Conservation (phyloP, 1,140 invertebrate species). For the Drosophila asahinai region DNA sequence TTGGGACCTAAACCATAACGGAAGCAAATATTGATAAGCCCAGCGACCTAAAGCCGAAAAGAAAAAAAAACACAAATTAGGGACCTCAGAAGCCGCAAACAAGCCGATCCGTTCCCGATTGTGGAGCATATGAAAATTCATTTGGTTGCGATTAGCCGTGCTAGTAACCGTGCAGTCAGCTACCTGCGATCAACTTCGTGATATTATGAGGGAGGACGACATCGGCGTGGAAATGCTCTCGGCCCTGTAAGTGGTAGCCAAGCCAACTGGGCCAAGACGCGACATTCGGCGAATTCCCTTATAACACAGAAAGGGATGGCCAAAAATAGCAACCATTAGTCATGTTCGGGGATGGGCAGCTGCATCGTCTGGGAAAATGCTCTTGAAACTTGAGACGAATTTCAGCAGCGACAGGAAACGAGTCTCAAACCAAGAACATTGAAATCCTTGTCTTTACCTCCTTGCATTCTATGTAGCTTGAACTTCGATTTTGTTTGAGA, state of each 20-base stretch:
- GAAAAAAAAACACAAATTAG: slow-evolving; percentile 20
- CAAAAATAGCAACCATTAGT: slow-evolving; percentile 55
- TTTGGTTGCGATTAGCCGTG: slow-evolving; percentile 57
- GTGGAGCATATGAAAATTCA: slow-evolving; percentile 68
- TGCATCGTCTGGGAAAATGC: slow-evolving; percentile 53
- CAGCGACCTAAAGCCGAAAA: slow-evolving; percentile 19
- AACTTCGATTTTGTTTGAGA: slow-evolving; percentile 31
- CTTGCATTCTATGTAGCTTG: slow-evolving; percentile 22
- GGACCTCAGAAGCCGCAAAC: slow-evolving; percentile 37
- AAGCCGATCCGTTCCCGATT: slow-evolving; percentile 38
- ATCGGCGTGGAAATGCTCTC: neutral
- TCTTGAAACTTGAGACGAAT: slow-evolving; percentile 59
- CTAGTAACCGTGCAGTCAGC: neutral
- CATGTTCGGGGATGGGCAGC: slow-evolving; percentile 37
- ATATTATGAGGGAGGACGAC: neutral
- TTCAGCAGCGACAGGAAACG: slow-evolving; percentile 32
- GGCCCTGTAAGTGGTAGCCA: neutral
- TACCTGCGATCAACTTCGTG: slow-evolving; percentile 50
- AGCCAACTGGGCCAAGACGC: slow-evolving; percentile 31
- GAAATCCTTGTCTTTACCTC: slow-evolving; percentile 13
- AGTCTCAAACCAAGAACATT: slow-evolving; percentile 7
- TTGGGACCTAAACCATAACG: slow-evolving; percentile 25
- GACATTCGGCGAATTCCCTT: slow-evolving; percentile 19
- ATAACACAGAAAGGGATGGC: slow-evolving; percentile 13
- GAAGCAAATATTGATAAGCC: slow-evolving; percentile 75